phyloP scores from a whole-genome alignment of 2,113 vertebrate species.

The Nestor notabilis region DNA sequence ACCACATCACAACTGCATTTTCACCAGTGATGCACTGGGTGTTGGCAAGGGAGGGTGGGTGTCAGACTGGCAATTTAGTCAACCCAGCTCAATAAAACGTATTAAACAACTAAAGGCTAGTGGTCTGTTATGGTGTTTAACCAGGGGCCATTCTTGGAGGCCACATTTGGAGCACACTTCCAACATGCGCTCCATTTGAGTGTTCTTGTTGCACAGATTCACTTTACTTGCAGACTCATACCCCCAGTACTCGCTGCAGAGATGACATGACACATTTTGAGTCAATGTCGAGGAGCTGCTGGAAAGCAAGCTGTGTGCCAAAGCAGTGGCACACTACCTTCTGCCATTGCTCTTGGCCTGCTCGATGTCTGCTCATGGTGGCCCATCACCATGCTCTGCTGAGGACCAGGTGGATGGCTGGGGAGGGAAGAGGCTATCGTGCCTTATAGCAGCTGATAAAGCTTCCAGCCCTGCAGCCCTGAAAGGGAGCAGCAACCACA shows the following conservation, averaged over 20 bases:
- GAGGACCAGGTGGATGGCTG: neutral
- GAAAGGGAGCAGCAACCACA: neutral
- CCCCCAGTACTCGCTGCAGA: rapidly evolving
- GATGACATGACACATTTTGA: neutral
- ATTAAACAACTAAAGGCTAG: neutral
- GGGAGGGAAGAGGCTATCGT: neutral
- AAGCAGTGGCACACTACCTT: rapidly evolving
- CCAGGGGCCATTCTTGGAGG: neutral
- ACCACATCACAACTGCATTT: neutral
- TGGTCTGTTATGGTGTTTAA: neutral
- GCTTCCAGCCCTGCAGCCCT: neutral
- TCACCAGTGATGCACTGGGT: neutral
- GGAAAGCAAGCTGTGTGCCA: neutral
- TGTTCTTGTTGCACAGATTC: neutral
- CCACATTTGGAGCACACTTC: neutral
- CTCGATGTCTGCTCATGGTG: rapidly evolving
- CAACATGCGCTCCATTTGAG: neutral
- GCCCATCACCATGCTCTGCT: rapidly evolving
- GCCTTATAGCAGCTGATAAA: neutral
- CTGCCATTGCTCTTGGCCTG: neutral
- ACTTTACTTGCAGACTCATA: neutral
- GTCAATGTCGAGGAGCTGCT: neutral
- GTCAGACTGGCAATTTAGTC: neutral
- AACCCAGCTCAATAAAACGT: slow-evolving; percentile 19
- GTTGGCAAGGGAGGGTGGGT: neutral